Conservation (phyloP, 2,797 vertebrate species). For the Apodemus agrarius region DNA sequence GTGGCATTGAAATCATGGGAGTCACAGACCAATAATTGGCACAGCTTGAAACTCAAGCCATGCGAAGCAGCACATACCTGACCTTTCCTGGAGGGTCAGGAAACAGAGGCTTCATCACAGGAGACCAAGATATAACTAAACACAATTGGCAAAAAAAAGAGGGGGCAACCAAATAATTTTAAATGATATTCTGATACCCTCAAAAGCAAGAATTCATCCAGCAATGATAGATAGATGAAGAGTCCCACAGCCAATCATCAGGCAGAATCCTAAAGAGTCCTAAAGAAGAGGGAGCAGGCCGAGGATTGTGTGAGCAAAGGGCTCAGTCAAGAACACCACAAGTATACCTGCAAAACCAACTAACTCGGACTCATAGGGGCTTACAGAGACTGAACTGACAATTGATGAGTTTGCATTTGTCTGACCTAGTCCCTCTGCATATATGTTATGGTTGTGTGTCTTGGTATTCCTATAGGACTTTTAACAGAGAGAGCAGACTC, state of each 20-base stretch:
- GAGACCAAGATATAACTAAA: not conserved
- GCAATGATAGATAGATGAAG: not conserved
- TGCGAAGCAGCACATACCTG: not conserved
- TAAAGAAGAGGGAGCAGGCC: not conserved
- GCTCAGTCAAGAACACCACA: not conserved
- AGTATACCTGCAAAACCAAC: not conserved
- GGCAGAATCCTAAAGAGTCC: not conserved
- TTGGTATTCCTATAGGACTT: not conserved
- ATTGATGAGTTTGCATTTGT: not conserved
- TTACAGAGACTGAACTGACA: not conserved
- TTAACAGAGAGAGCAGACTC: not conserved
- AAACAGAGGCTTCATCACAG: not conserved
- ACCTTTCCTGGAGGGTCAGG: not conserved
- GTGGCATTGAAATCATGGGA: not conserved
- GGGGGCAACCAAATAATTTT: not conserved
- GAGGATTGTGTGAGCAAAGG: not conserved
- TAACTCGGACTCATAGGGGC: not conserved
- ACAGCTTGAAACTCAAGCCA: not conserved
- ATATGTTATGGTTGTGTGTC: not conserved
- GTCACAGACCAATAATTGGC: not conserved
- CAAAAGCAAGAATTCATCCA: not conserved
- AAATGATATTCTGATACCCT: not conserved
- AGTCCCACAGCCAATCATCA: not conserved
- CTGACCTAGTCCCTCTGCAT: not conserved
- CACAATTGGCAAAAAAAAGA: not conserved